phyloP scores from a whole-genome alignment of 2,888 invertebrate species.

The Aleiodes alternator region DNA sequence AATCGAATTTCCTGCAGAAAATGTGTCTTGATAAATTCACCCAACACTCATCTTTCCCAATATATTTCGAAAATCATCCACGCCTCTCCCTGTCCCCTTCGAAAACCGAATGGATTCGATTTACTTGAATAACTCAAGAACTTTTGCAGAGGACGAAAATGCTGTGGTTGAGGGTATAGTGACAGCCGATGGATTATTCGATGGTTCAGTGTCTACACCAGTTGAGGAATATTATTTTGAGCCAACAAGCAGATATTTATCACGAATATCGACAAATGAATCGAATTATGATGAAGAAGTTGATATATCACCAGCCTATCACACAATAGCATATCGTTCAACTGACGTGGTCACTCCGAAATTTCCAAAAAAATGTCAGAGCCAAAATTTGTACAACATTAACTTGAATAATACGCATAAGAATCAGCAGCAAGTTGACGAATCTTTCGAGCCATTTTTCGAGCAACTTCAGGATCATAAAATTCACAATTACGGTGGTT shows the following conservation, averaged over 20 bases:
- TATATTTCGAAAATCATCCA: background rate
- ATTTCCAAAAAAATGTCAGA: constrained; percentile 77
- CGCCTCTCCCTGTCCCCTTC: background rate
- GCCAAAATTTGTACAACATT: constrained; percentile 78
- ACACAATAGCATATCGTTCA: constrained; percentile 89
- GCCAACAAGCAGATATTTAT: constrained; percentile 82
- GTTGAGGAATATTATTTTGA: constrained; percentile 91
- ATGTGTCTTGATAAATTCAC: background rate
- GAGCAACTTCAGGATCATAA: constrained; percentile 71
- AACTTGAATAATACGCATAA: constrained; percentile 49
- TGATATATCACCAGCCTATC: constrained; percentile 79
- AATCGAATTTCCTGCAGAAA: constrained; percentile 14
- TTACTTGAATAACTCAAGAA: constrained; percentile 19
- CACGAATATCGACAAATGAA: constrained; percentile 53
- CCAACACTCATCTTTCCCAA: background rate
- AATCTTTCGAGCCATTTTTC: constrained; percentile 62
- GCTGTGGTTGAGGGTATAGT: constrained; percentile 90
- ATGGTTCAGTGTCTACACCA: constrained; percentile 88
- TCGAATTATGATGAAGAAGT: constrained; percentile 67
- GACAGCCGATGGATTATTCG: constrained; percentile 91
- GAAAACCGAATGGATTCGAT: background rate
- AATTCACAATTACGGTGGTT: constrained; percentile 64
- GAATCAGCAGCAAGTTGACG: constrained; percentile 52
- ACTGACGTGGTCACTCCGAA: constrained; percentile 82
- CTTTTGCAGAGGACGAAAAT: constrained; percentile 85